Base-by-base conservation (phyloP, 2,797 vertebrate species). In the Coranthus polyacanthus region DNA sequence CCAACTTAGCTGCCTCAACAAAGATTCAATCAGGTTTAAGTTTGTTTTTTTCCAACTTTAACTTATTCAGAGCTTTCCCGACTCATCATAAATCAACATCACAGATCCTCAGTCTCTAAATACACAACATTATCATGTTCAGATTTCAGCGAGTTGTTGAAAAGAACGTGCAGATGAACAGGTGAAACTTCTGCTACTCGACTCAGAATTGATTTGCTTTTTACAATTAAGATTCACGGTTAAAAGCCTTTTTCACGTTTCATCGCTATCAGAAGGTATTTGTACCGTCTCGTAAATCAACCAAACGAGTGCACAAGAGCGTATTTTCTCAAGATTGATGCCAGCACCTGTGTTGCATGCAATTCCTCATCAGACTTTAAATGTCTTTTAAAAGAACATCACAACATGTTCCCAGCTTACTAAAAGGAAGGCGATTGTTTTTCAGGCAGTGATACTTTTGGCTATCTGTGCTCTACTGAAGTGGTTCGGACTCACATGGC, bases 401-500 rank as follows among this genome's bases (percentile, higher is more conserved):
- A 13, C 24, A 36, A 8, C 17, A 29, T 29, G 26, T 7, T 29
- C 6, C 26, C 26, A 29, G 26, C 8, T 29, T 7, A 29, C 26
- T 29, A 34, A 58, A 42, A 29, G n/a, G 20, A 15, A 16, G 15
- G 42, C 15, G 56, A 7, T 20, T 56, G 32, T 37, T 54, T 65
- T 54, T 24, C 46, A 62, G 39, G 67, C 49, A 6, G 55, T n/a
- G 71, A 72, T 42, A 59, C 50, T 16, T 55, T 36, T 53, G 56
- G 59, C 62, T 76, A 50, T 83, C 74, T 68, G 21, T 43, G 77
- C 66, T 52, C 49, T 52, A 39, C 49, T 85, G 52, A 82, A 90
- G 87, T 80, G 81, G 53, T 49, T 64, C 68, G 59, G 11, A 78
- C 72, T 79, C 78, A 69, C 83, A 87, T 56, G 69, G 69, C 74